These are phyloP conservation scores for Cheilinus undulatus DNA, from an alignment of 2,113 vertebrate species.

Conservation along the genomic window DNA sequence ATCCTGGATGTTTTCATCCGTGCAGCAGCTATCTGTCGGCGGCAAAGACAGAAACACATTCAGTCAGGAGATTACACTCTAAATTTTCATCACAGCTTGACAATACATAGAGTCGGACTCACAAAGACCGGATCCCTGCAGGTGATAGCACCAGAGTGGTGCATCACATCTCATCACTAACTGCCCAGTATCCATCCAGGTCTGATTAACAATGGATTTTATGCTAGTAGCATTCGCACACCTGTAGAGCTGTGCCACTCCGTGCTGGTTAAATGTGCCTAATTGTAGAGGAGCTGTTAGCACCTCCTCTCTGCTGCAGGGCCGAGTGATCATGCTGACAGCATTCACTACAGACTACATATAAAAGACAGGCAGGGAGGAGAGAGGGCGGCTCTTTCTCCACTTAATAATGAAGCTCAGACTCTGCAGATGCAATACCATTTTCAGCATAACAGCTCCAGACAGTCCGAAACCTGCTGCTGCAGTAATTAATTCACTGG, in stretches of 20 bases:
- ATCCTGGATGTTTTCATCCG: conserved; percentile 72
- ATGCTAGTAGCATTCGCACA: no score
- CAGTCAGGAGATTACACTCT: background rate
- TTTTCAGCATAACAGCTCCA: background rate
- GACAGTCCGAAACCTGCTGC: background rate
- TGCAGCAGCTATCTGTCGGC: conserved; percentile 81
- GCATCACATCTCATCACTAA: background rate
- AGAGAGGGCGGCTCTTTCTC: background rate
- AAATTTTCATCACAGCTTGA: background rate
- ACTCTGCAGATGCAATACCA: background rate
- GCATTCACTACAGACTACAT: background rate
- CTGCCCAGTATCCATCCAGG: no score
- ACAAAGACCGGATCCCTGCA: background rate
- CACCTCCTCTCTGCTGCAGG: background rate
- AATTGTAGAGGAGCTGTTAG: background rate
- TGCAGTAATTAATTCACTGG: background rate
- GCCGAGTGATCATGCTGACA: no score
- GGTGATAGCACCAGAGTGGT: no score
- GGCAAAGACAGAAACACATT: conserved; percentile 21
- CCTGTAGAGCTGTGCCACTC: no score
- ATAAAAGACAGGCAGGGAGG: background rate
- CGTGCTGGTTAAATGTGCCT: background rate
- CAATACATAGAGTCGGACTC: background rate
- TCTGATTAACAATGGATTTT: no score
- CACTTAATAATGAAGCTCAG: no score